Evolutionary conservation across 1,140 invertebrate species (phyloP).

Genomic region (Bombyx mandarina): DNA sequence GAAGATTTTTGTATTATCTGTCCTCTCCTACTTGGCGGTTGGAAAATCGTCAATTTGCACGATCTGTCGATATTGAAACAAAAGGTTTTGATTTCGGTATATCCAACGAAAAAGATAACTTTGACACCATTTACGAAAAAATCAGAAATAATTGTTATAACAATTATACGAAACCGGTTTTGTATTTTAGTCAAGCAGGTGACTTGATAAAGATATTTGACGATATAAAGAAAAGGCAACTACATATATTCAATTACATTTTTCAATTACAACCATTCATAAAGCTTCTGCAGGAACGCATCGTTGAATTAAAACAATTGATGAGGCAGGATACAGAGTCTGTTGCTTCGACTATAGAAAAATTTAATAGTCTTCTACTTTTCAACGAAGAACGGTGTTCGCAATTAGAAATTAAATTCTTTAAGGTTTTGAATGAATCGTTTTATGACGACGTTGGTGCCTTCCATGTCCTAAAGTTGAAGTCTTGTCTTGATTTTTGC

Average conservation of each 20-base stretch:
- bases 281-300: slow-evolving; percentile 28
- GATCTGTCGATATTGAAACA: slow-evolving; percentile 52
- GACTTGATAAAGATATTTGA: slow-evolving; percentile 72
- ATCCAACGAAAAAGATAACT: slow-evolving; percentile 46
- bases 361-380: slow-evolving; percentile 30
- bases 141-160: slow-evolving; percentile 62
- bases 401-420: slow-evolving; percentile 41
- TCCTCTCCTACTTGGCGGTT: slow-evolving; percentile 72
- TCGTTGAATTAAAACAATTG: slow-evolving; percentile 30
- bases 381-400: slow-evolving; percentile 29
- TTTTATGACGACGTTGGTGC: slow-evolving; percentile 45
- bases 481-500: slow-evolving; percentile 48
- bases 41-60: slow-evolving; percentile 57
- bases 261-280: slow-evolving; percentile 29
- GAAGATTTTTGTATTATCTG: slow-evolving; percentile 75
- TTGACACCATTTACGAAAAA: slow-evolving; percentile 63
- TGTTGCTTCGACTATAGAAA: slow-evolving; percentile 29
- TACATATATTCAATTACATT: slow-evolving; percentile 46
- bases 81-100: slow-evolving; percentile 52
- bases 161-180: slow-evolving; percentile 49
- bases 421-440: slow-evolving; percentile 38
- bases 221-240: slow-evolving; percentile 71
- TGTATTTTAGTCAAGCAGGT: slow-evolving; percentile 72
- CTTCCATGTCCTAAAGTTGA: slow-evolving; percentile 43
- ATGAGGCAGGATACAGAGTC: slow-evolving; percentile 31